Evolutionary conservation across 2,888 invertebrate genomes (phyloP), one percentile per base, ranked within the genome.

Genomic region (Drosophila atripex): DNA sequence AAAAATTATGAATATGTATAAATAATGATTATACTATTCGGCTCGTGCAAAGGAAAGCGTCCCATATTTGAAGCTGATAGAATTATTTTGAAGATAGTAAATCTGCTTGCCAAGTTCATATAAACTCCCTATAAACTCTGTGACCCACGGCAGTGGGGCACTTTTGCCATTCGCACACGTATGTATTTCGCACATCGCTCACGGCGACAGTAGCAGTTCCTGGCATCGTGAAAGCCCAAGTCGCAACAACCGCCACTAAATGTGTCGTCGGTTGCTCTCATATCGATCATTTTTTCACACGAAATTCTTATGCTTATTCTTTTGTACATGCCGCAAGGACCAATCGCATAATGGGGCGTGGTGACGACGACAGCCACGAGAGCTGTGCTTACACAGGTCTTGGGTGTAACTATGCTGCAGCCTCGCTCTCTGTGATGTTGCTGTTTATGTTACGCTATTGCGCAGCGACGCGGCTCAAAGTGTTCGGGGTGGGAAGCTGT

Each of bases 241-340:
- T 28, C 7, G 25, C 21, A 16, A 51, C 32, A 21, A 55, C 32
- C 38, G 28, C 54, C 56, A 56, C 64, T 51, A 72, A 84, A 73
- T 78, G 76, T 74, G 85, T 80, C 87, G 78, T 75, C 80, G 76
- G 78, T 78, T 75, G 84, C 84, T 83, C 84, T 86, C 72, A 78
- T 79, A 79, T 86, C 86, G 87, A 88, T 88, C 89, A 89, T 87
- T 89, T 88, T 89, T 88, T 88, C 89, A 88, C 90, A 88, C 88
- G 88, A 86, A 89, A 89, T 88, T 89, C 90, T 89, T 88, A 87
- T 89, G 89, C 80, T 82, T 89, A 86, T 89, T 89, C 88, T 89
- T 89, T 89, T 89, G 86, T 87, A 82, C 87, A 84, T 86, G 88
- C 87, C 88, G 88, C 88, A 89, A 89, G 89, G 89, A 88, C 88